Conservation (phyloP, 1,140 invertebrate species). For the Sipha flava region DNA sequence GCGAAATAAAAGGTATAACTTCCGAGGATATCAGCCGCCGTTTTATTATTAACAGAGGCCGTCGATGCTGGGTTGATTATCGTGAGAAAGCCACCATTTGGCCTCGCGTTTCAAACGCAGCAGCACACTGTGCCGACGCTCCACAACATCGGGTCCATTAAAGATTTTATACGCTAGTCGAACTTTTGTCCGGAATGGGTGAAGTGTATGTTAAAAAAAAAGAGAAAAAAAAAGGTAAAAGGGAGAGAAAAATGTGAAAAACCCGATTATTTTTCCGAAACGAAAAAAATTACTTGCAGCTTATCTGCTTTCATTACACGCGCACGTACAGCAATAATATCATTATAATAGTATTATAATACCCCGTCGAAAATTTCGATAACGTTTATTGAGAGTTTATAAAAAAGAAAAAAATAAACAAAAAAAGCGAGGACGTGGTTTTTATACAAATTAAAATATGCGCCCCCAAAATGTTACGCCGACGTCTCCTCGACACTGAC, state of each 20-base stretch:
- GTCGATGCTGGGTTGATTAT: background rate
- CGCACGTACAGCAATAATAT: no score
- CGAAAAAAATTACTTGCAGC: no score
- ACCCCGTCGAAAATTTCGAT: no score
- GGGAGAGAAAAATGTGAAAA: background rate
- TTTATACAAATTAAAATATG: no score
- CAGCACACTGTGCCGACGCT: background rate
- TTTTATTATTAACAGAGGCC: background rate
- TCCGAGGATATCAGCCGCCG: background rate
- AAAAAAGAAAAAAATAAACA: no score
- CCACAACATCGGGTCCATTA: background rate
- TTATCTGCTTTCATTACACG: no score
- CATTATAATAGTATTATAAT: no score
- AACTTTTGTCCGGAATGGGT: background rate
- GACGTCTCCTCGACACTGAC: background rate
- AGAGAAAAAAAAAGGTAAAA: background rate
- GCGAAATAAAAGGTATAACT: background rate
- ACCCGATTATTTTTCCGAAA: background rate
- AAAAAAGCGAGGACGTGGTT: no score
- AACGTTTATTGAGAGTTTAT: no score
- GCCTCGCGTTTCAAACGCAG: background rate
- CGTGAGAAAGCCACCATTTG: slow-evolving; percentile 24
- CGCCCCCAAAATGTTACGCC: no score
- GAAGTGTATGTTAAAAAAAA: background rate
- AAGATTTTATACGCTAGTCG: background rate